Conservation (phyloP, 2,797 vertebrate species). For the Capromys pilorides region DNA sequence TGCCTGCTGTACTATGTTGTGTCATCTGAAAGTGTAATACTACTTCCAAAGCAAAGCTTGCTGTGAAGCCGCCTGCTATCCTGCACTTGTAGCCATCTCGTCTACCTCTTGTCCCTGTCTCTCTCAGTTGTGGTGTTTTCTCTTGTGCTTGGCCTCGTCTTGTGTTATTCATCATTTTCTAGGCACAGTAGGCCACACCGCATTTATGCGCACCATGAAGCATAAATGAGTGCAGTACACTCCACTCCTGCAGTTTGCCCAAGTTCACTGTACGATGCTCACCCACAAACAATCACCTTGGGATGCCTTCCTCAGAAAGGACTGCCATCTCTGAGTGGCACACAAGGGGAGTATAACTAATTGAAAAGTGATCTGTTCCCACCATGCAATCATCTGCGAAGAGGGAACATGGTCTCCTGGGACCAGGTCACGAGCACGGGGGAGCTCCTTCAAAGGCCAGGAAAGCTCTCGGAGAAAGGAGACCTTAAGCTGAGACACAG, state of each 20-base stretch:
- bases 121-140: neutral
- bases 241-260: neutral
- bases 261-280: neutral
- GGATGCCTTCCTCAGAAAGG: neutral
- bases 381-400: neutral
- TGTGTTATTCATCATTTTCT: neutral
- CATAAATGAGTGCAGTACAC: neutral
- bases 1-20: neutral
- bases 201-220: neutral
- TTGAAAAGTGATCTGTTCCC: neutral
- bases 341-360: neutral
- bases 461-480: neutral
- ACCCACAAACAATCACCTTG: neutral
- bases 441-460: neutral
- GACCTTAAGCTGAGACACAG: neutral
- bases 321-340: neutral
- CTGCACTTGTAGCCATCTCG: neutral
- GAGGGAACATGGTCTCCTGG: neutral
- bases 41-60: neutral
- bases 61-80: too few relatives aligned
- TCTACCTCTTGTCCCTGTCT: neutral
- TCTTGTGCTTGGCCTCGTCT: neutral
- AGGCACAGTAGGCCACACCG: neutral
- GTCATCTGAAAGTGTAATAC: neutral
- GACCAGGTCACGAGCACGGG: too few relatives aligned